These are phyloP conservation scores for Achatina immaculata DNA, from an alignment of 1,140 invertebrate genomes.

Conservation along the genomic window DNA sequence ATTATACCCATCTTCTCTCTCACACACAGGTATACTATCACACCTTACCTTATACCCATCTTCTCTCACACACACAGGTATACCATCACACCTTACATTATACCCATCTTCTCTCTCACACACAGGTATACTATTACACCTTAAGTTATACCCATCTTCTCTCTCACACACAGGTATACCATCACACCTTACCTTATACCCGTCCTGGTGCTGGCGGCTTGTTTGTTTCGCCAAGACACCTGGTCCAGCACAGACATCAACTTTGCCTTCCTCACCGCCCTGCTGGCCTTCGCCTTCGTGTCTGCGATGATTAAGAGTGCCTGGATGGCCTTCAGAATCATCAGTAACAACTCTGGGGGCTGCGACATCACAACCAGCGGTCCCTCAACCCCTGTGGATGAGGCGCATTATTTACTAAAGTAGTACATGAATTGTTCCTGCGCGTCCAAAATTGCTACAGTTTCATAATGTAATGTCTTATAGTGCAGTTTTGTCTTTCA, in stretches of 20 bases:
- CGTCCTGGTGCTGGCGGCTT: not conserved
- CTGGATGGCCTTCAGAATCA: not conserved
- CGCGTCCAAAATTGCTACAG: no score
- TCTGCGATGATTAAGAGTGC: not conserved
- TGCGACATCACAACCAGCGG: not conserved
- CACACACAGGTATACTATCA: no score
- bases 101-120: no score
- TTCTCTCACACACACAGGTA: no score
- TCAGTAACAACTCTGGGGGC: not conserved
- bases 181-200: conserved; percentile 3
- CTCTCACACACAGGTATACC: conserved; percentile 11
- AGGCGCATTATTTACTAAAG: conserved; percentile 5
- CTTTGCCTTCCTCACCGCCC: not conserved
- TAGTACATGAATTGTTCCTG: no score
- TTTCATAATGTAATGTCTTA: no score
- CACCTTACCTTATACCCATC: no score
- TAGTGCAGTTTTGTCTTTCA: no score
- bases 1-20: no score
- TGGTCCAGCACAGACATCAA: not conserved
- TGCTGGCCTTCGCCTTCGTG: conserved; percentile 20
- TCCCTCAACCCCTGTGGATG: not conserved
- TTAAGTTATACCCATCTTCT: no score
- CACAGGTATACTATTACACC: no score
- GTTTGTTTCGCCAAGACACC: not conserved
- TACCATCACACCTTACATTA: no score